phyloP scores from a whole-genome alignment of 2,113 vertebrate species.

The Hyaena hyaena region DNA sequence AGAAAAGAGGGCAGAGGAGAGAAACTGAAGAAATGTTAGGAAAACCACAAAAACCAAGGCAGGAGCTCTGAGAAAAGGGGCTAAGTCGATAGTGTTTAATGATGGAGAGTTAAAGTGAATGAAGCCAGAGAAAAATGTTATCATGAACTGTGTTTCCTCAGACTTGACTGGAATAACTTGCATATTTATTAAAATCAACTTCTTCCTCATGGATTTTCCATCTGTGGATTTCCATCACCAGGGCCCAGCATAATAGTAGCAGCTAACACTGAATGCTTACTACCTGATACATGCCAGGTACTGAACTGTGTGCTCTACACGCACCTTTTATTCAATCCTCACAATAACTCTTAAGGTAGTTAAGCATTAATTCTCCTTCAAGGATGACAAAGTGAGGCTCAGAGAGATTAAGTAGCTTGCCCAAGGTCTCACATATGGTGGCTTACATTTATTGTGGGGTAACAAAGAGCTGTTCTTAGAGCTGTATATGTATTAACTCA shows the following conservation, averaged over 20 bases:
- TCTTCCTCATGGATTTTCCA: not conserved
- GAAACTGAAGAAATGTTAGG: not conserved
- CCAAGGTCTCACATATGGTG: not conserved
- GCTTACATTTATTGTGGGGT: not conserved
- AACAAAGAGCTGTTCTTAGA: not conserved
- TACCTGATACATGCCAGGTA: not conserved
- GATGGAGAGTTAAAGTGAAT: not conserved
- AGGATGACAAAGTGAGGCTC: not conserved
- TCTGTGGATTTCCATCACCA: not conserved
- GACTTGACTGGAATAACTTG: not conserved
- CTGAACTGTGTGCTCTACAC: not conserved
- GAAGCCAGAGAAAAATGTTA: not conserved
- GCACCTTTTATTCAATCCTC: not conserved
- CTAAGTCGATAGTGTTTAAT: not conserved
- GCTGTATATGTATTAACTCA: not conserved
- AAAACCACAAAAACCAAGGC: not conserved
- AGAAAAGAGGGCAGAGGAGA: not conserved
- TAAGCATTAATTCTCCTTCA: not conserved
- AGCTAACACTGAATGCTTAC: not conserved
- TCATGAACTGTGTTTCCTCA: not conserved
- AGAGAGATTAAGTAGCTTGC: not conserved
- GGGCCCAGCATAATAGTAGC: not conserved
- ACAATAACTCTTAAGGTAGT: not conserved
- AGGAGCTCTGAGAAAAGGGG: not conserved
- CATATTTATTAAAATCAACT: not conserved